Evolutionary conservation across 2,113 vertebrate genomes (phyloP), one percentile per base, ranked within the genome.

Genomic region (Butorides virescens): DNA sequence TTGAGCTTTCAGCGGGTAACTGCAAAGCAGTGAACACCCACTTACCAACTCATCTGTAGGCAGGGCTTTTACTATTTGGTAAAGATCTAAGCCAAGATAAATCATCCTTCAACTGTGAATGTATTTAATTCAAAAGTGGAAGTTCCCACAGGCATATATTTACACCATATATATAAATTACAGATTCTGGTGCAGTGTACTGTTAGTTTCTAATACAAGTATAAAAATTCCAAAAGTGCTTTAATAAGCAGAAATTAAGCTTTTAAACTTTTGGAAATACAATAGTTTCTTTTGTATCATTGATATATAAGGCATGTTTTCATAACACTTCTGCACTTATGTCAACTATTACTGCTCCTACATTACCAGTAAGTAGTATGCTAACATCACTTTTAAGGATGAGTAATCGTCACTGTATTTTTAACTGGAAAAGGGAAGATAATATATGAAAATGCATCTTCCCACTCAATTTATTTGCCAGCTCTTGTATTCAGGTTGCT

Each of bases 361-460:
- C 36, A 61, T 91, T 94, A 85, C 27, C n/a, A 52, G 80, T 77
- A 88, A 72, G 74, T 90, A 77, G 9, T 42, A 22, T 81, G 76
- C 90, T 68, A 91, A 75, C 49, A 80, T 39, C 10, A 86, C 30
- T 85, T 93, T 77, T 72, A 91, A 50, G 75, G 44, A 65, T 80
- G 70, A 93, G 34, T 77, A 90, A 93, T 67, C 26, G 56, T 90
- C 21, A 18, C 39, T 78, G 20, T 37, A 56, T 61, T 80, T 86
- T 95, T 71, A 88, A 92, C 63, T 92, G 61, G 75, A 91, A 96
- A 92, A 86, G 75, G 36, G 75, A 86, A 88, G 61, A 75, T 59
- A 92, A 94, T 49, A 9, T 27, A 75, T 55, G 68, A 92, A 90
- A 96, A 86, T 47, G 26, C 10, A 58, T 75, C 77, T 92, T 83